Conservation (phyloP, 2,797 vertebrate genomes). For the Diceros bicornis region DNA sequence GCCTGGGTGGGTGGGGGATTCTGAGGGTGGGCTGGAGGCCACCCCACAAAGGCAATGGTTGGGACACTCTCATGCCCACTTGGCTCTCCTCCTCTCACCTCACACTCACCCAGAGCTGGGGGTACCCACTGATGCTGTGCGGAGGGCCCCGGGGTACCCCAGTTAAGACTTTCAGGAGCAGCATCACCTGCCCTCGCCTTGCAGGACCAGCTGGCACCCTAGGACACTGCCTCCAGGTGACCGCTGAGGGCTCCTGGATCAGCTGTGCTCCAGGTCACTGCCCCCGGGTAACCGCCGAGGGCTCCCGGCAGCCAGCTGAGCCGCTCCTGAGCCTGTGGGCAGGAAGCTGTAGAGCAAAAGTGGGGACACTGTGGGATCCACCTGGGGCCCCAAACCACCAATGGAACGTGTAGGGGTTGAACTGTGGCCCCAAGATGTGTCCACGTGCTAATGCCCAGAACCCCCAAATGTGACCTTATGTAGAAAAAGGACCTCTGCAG, state of each 20-base stretch:
- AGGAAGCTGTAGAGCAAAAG: not conserved
- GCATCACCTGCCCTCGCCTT: not conserved
- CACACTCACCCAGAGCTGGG: not conserved
- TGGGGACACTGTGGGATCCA: fast-evolving
- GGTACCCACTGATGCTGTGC: not conserved
- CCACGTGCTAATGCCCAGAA: fast-evolving
- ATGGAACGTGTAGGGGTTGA: fast-evolving
- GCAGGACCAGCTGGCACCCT: not conserved
- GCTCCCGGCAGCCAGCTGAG: not conserved
- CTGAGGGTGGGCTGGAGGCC: not conserved
- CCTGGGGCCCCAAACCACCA: not conserved
- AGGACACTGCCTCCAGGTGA: no score
- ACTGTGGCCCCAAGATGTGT: not conserved
- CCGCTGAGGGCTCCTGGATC: no score
- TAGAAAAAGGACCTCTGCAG: not conserved
- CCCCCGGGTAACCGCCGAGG: not conserved
- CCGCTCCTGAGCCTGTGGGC: fast-evolving
- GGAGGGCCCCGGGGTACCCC: not conserved
- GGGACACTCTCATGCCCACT: not conserved
- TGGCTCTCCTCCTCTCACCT: no score
- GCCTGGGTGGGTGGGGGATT: not conserved
- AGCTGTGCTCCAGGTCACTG: no score
- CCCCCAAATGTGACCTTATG: fast-evolving
- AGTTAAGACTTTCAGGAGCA: not conserved
- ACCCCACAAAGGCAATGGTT: not conserved